Conservation (phyloP, 2,797 vertebrate genomes). For the Semaprochilodus insignis region DNA sequence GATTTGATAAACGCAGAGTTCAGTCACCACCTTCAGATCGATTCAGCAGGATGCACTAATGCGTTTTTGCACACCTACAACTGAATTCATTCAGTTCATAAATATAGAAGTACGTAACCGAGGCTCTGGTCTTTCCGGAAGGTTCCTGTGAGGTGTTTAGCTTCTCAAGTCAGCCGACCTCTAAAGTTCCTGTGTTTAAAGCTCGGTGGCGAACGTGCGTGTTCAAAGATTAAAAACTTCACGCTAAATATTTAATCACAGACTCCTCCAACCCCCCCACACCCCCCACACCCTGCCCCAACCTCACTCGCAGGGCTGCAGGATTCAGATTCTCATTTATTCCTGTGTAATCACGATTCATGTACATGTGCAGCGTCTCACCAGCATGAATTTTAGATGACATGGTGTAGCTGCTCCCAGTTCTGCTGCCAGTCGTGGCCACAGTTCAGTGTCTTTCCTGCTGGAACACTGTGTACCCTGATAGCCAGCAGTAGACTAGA, state of each 20-base stretch:
- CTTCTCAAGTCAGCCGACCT: neutral
- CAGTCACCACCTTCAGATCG: too few species aligned
- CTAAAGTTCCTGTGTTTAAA: neutral
- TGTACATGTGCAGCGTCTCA: neutral
- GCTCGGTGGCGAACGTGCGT: neutral
- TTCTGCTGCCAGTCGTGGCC: neutral
- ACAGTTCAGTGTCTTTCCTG: neutral
- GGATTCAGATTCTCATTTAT: neutral
- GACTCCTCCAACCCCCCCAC: neutral
- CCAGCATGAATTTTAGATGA: neutral
- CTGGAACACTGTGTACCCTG: too few species aligned
- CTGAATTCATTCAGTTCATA: too few species aligned
- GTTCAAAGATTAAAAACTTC: neutral
- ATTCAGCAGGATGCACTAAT: too few species aligned
- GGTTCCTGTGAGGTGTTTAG: neutral
- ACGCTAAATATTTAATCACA: constrained; percentile 8
- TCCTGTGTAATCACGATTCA: neutral
- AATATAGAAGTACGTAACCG: too few species aligned
- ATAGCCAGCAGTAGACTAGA: too few species aligned
- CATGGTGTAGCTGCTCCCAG: neutral
- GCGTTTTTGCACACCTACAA: too few species aligned
- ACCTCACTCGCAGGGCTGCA: neutral
- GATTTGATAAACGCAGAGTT: too few species aligned
- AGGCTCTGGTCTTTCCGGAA: neutral
- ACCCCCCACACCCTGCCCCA: neutral